These are phyloP conservation scores for Aspidapion aeneum DNA, from an alignment of 2,888 invertebrate species.

Conservation along the genomic window DNA sequence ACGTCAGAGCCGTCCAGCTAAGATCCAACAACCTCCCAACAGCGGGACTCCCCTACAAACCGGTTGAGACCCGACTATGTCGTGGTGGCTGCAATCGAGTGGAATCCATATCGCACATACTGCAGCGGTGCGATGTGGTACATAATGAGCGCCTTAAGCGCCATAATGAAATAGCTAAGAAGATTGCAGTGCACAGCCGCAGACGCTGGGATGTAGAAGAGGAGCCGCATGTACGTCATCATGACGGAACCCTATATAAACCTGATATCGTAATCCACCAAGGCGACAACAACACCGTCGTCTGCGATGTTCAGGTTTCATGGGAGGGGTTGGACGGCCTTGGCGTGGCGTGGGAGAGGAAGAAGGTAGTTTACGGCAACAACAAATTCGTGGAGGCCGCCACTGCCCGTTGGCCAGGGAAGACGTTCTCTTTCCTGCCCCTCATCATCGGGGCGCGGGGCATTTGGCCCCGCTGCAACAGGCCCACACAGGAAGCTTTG, in stretches of 20 bases:
- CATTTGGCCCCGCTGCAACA: too few relatives aligned
- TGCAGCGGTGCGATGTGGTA: not conserved
- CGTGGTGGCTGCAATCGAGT: not conserved
- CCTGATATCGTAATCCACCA: slow-evolving; percentile 22
- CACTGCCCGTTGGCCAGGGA: too few relatives aligned
- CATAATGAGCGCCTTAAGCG: not conserved
- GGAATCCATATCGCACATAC: not conserved
- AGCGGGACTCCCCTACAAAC: slow-evolving; percentile 27
- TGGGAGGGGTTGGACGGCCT: slow-evolving; percentile 13
- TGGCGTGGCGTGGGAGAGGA: too few relatives aligned
- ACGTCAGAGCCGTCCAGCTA: slow-evolving; percentile 29
- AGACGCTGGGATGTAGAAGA: slow-evolving; percentile 19
- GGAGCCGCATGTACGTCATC: slow-evolving; percentile 27
- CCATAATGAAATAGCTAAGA: not conserved
- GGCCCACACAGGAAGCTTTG: too few relatives aligned
- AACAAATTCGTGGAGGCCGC: too few relatives aligned
- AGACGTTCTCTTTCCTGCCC: too few relatives aligned
- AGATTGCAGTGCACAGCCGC: not conserved
- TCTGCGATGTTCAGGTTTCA: slow-evolving; percentile 22
- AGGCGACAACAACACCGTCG: slow-evolving; percentile 5
- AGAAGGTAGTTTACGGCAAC: too few relatives aligned
- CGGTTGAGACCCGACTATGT: slow-evolving; percentile 12
- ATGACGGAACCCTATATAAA: slow-evolving; percentile 27
- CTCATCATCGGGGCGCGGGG: too few relatives aligned
- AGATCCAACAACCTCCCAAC: slow-evolving; percentile 29